phyloP scores from a whole-genome alignment of 1,140 invertebrate species.

The Palaemon carinicauda region DNA sequence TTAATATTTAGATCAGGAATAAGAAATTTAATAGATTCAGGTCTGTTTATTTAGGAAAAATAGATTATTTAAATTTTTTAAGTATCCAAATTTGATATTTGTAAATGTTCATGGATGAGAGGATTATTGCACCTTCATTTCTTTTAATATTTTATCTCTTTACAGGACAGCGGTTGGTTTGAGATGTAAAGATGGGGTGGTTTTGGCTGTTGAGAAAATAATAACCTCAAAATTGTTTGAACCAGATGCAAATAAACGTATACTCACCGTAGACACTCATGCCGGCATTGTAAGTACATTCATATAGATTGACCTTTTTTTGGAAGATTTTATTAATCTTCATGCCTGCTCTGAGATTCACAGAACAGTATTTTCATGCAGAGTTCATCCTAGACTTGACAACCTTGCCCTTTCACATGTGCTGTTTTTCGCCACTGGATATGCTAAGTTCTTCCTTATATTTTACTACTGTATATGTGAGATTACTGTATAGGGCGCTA shows the following conservation, averaged over 20 bases:
- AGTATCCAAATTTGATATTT: background rate
- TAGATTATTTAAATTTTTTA: too few relatives aligned
- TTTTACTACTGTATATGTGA: too few relatives aligned
- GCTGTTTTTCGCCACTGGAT: too few relatives aligned
- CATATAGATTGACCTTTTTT: background rate
- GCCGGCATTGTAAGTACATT: constrained; percentile 85
- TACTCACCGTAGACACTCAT: constrained; percentile 93
- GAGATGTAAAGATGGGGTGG: constrained; percentile 93
- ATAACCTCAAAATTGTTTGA: constrained; percentile 97
- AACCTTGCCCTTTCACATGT: background rate
- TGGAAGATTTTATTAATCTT: background rate
- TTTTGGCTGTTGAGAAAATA: constrained; percentile 97
- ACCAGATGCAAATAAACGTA: constrained; percentile 89
- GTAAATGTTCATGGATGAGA: too few relatives aligned
- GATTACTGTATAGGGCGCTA: too few relatives aligned
- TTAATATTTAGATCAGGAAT: too few relatives aligned
- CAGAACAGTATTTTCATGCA: background rate
- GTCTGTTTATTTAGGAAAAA: too few relatives aligned
- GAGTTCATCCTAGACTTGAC: background rate
- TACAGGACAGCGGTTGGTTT: constrained; percentile 90
- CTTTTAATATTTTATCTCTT: constrained; percentile 52
- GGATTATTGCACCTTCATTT: background rate
- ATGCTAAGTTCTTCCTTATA: too few relatives aligned
- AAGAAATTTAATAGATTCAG: too few relatives aligned
- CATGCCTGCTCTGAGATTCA: background rate